These are phyloP conservation scores for Tragelaphus imberbis DNA, from an alignment of 2,113 vertebrate species.

Conservation along the genomic window DNA sequence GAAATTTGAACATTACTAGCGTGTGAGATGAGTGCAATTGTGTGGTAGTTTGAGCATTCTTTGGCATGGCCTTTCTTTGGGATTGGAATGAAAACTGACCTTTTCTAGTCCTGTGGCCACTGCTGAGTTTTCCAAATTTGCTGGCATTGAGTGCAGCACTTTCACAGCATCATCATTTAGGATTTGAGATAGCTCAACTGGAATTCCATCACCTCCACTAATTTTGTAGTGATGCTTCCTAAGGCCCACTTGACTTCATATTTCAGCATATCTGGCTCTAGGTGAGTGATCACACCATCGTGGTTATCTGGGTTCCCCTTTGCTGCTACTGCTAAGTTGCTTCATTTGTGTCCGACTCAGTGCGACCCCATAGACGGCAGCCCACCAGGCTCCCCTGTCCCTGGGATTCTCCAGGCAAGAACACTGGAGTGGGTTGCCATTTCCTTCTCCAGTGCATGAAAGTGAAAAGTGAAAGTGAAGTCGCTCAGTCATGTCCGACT, in stretches of 20 bases:
- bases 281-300: background rate
- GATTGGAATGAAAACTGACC: background rate
- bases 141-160: background rate
- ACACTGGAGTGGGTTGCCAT: no score
- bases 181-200: background rate
- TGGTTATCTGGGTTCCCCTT: background rate
- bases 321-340: background rate
- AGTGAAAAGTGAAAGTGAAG: no score
- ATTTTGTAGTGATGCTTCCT: background rate
- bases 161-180: background rate
- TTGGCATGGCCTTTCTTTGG: background rate
- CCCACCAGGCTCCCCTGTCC: fast-evolving
- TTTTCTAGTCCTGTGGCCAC: background rate
- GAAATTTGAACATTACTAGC: background rate
- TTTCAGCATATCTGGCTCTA: background rate
- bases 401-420: no score
- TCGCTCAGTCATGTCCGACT: no score
- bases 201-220: background rate
- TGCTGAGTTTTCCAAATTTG: background rate
- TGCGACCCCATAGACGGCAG: no score
- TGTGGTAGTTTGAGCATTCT: background rate
- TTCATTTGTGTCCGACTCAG: no score
- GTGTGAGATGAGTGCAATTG: background rate
- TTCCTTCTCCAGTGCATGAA: no score
- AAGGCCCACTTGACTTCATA: background rate